phyloP scores from a whole-genome alignment of 2,797 vertebrate species.

The Gambusia yucatana region DNA sequence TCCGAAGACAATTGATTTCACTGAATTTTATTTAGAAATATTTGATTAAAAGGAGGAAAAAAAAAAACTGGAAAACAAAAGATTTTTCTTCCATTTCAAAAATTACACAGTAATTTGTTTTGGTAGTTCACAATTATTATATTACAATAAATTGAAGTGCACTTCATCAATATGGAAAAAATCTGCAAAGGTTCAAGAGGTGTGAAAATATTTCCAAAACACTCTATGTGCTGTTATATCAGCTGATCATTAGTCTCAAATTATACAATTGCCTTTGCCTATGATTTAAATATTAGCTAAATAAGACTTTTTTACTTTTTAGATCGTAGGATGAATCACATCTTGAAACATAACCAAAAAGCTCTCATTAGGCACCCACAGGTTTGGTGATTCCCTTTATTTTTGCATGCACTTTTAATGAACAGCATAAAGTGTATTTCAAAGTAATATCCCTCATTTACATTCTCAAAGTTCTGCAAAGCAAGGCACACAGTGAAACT shows the following conservation, averaged over 20 bases:
- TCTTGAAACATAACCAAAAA: conserved; percentile 40
- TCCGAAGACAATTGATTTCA: background rate
- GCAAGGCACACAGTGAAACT: conserved; percentile 53
- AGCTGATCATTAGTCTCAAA: background rate
- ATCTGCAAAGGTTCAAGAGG: background rate
- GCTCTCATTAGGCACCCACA: conserved; percentile 34
- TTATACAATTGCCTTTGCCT: background rate
- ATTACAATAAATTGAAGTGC: background rate
- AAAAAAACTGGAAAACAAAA: too few species aligned
- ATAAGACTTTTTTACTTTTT: background rate
- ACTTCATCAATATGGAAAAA: background rate
- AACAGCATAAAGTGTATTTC: conserved; percentile 54
- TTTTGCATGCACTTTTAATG: conserved; percentile 67
- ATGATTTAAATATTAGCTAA: background rate
- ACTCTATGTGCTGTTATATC: background rate
- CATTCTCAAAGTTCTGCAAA: conserved; percentile 70
- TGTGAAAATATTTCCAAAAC: background rate
- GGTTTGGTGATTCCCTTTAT: conserved; percentile 23
- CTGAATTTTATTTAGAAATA: background rate
- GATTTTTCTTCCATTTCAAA: background rate
- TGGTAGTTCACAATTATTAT: background rate
- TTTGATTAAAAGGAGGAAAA: background rate
- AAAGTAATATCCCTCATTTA: conserved; percentile 62
- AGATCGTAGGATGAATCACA: conserved; percentile 14
- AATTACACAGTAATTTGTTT: background rate